A percentile compares a stretch with the other conserved stretches of the same genome.
These are phyloP conservation scores for Thaleichthys pacificus DNA, from an alignment of 2,797 vertebrate genomes.

Conservation along the genomic window DNA sequence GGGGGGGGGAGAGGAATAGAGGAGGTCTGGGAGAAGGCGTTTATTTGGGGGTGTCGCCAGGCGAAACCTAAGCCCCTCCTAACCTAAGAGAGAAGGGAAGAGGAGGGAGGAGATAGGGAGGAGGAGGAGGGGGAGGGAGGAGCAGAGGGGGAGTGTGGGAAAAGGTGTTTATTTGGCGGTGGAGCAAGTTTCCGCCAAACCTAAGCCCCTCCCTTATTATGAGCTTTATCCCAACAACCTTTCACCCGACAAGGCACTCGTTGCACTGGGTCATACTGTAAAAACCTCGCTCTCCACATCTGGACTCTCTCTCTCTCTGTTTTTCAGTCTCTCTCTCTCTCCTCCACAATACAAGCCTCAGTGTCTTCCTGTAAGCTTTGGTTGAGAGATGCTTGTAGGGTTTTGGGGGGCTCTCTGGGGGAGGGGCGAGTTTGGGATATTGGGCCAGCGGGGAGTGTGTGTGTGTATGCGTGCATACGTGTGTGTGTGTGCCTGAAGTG, in stretches of 20 bases:
- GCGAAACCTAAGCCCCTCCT: background rate
- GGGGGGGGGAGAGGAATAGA: background rate
- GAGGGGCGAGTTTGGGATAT: background rate
- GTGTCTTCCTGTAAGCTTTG: background rate
- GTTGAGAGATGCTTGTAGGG: background rate
- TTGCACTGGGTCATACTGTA: constrained; percentile 26
- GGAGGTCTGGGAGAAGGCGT: background rate
- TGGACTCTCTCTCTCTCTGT: constrained; percentile 9
- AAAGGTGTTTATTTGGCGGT: background rate
- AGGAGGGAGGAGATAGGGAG: background rate
- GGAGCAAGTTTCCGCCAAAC: no score
- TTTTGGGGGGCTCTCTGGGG: background rate
- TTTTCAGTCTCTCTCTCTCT: background rate
- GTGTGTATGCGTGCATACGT: background rate
- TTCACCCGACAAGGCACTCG: constrained; percentile 25
- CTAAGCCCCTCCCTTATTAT: constrained; percentile 16
- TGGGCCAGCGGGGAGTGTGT: constrained; percentile 1
- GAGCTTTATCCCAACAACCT: constrained; percentile 28
- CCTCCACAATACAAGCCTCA: background rate
- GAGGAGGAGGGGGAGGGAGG: background rate
- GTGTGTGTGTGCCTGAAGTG: constrained; percentile 7
- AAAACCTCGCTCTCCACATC: constrained; percentile 24
- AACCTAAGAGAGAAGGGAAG: background rate
- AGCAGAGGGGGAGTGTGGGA: constrained; percentile 1
- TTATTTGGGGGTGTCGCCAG: no score